Base-by-base conservation (phyloP, 2,113 vertebrate species). In the Entosphenus tridentatus region DNA sequence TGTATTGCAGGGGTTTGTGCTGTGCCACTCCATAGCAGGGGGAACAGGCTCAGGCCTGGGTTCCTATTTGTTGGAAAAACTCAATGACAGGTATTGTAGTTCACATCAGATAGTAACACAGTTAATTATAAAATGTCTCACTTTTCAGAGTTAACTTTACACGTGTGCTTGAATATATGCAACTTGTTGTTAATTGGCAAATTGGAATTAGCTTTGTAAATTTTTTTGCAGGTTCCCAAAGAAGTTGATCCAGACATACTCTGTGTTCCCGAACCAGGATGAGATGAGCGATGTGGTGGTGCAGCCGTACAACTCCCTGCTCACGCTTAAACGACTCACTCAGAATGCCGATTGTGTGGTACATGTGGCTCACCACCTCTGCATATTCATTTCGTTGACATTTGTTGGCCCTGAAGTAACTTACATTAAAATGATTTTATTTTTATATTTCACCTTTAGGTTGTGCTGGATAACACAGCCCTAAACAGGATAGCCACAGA, bases 271-370 rank as follows among this genome's bases (percentile, higher is more conserved):
- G 8, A 95, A 92, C 80, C 91, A 95, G 80, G 88, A 98, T 2
- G 93, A 97, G 79, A 97, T 98, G 92, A 98, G 93, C 0, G 92
- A 98, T 2, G 89, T 98, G 57, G 93, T 98, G 1, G 92, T 98
- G 16, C 92, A 96, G 78, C 93, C 92, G 0, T 98, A 95, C 78
- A 98, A 98, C 81, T 98, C 92, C 0, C 81, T 98, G 69, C 83
- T 98, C 71, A 97, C 92, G 0, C 80, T 98, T 71, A 98, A 98
- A 79, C 83, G 93, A 75, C 84, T 98, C 78, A 98, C 90, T 8
- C 92, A 95, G 82, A 98, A 96, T 0, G 92, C 91, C 3, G 90
- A 97, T 79, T 98, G 92, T 2, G 90, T 98, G 87, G 92, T 96
- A 76, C 83, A 85, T 11, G 39, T 39, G 39, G 39, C 5, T 39